A percentile compares a stretch with the other conserved stretches of the same genome.
Conservation (phyloP, 2,888 invertebrate species). For the Hydriomena furcata region DNA sequence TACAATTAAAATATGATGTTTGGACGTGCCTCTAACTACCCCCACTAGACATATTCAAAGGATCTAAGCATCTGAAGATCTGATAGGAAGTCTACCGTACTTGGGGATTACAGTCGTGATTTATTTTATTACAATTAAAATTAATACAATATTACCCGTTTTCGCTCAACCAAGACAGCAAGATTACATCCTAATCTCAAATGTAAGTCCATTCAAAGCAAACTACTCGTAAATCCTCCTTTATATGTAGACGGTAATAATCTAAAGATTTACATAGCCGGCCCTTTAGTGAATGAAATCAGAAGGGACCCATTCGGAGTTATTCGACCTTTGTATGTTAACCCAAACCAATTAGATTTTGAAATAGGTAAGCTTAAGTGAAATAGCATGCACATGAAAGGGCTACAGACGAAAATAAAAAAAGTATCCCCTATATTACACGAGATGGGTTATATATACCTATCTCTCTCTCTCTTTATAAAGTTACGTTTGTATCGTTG, state of each 20-base stretch:
- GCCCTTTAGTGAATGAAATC: constrained; percentile 35
- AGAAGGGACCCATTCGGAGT: constrained; percentile 38
- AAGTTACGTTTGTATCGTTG: no score
- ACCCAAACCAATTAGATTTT: constrained; percentile 42
- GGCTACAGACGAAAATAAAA: no score
- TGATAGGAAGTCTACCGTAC: no score
- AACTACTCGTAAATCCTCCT: constrained; percentile 11
- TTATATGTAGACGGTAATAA: constrained; percentile 12
- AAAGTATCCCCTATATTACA: no score
- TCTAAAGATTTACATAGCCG: constrained; percentile 21
- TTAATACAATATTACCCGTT: background rate
- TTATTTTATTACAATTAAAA: background rate
- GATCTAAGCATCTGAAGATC: no score
- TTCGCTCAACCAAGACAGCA: constrained; percentile 3
- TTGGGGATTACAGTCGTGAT: no score
- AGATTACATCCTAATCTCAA: constrained; percentile 22
- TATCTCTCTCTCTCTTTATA: no score
- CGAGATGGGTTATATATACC: no score
- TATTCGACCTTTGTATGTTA: constrained; percentile 36
- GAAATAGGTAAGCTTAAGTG: constrained; percentile 21
- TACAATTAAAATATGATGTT: no score
- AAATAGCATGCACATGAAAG: background rate
- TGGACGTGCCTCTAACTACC: no score
- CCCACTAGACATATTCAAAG: no score
- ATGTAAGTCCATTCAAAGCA: constrained; percentile 21